These are phyloP conservation scores for Drosophila nr. perissopoda DNA, from an alignment of 2,888 invertebrate species.

Conservation along the genomic window DNA sequence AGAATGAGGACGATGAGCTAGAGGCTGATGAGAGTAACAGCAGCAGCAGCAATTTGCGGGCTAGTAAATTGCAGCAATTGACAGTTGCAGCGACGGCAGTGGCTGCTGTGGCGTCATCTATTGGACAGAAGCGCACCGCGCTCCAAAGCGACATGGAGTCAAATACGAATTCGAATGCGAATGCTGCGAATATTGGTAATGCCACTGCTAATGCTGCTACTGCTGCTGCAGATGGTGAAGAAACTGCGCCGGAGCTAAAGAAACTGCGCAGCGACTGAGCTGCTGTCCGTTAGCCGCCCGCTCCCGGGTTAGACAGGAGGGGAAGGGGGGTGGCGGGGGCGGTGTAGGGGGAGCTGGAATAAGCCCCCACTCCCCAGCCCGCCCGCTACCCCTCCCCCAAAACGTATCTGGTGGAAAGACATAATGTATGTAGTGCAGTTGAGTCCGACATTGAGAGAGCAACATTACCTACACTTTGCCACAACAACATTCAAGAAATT, in stretches of 20 bases:
- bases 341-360: neutral
- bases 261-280: conserved; percentile 84
- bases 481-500: conserved; percentile 81
- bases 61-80: conserved; percentile 66
- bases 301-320: neutral
- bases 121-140: conserved; percentile 74
- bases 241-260: conserved; percentile 82
- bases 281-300: conserved; percentile 22
- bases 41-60: conserved; percentile 67
- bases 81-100: conserved; percentile 51
- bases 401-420: conserved; percentile 72
- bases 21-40: conserved; percentile 77
- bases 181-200: conserved; percentile 18
- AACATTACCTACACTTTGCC: conserved; percentile 81
- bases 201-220: conserved; percentile 45
- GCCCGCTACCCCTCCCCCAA: neutral
- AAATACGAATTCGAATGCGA: conserved; percentile 24
- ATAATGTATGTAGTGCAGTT: conserved; percentile 78
- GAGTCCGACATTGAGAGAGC: conserved; percentile 67
- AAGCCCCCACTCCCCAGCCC: neutral
- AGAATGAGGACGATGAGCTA: conserved; percentile 68
- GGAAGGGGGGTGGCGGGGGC: neutral
- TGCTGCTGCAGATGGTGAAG: conserved; percentile 67
- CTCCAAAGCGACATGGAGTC: conserved; percentile 68
- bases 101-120: conserved; percentile 50